Evolutionary conservation across 2,113 vertebrate genomes (phyloP), one percentile per base, ranked within the genome.

Genomic region (Tiliqua scincoides): DNA sequence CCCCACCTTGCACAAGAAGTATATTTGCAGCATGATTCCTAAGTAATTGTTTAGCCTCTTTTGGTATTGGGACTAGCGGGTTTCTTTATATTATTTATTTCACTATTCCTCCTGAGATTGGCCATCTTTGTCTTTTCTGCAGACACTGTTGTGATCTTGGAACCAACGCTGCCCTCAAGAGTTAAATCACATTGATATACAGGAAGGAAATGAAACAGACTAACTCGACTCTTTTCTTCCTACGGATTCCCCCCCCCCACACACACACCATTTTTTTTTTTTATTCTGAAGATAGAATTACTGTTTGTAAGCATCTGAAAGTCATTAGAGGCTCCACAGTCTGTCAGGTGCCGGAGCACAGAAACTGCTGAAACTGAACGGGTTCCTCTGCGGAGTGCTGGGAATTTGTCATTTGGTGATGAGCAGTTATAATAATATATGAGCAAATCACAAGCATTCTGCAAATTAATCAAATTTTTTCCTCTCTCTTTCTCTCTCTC

Each of bases 371-470:
- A 97, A 98, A 97, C 96, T 96, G 90, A 97, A 97, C 96, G 96
- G 97, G 97, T 96, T 97, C 96, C 95, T 96, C 96, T 96, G 96
- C 96, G 73, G 94, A 96, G 96, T 96, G 97, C 96, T 96, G 96
- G 96, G 97, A 96, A 97, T 97, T 97, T 97, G 97, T 98, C 97
- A 97, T 97, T 97, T 98, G 97, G 97, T 97, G 97, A 97, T 97
- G 97, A 98, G 97, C 97, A 97, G 97, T 97, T 98, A 97, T 97
- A 97, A 98, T 98, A 98, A 97, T 97, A 97, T 97, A 98, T 97
- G 97, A 97, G 97, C 97, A 97, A 98, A 98, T 98, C 97, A 97
- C 96, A 96, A 97, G 97, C 97, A 97, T 97, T 98, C 97, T 97
- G 97, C 97, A 97, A 98, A 98, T 98, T 97, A 98, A 98, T 98